Evolutionary conservation across 2,888 invertebrate genomes (phyloP), one percentile per base, ranked within the genome.

Genomic region (Eurois occulta): DNA sequence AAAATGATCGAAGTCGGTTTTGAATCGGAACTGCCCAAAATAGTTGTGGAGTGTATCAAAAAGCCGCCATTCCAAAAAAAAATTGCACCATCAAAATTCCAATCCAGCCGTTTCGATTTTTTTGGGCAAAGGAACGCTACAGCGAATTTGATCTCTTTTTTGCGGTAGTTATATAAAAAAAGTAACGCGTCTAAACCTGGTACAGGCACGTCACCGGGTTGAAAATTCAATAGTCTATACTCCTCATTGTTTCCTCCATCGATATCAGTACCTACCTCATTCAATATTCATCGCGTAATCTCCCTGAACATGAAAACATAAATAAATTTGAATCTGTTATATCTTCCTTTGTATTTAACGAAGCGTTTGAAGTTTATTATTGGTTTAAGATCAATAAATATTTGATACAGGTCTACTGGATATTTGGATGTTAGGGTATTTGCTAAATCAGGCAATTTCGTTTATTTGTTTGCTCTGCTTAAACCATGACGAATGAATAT

Each of bases 231-330:
- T 69, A 32, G 62, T 60, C 69, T 52, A 75, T 71, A 65, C 77
- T 74, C 62, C 46, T 65, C 55, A 87, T 89, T 85, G 81, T 88
- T 85, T 81, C 70, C 73, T 78, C 71, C 78, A 77, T 77, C 81
- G 64, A 83, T 88, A 85, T 86, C 86, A 84, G 78, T 79, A 78
- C 62, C 43, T 78, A 35, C 78, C 83, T 87, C 81, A 88, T 90
- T 87, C 77, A 83, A 80, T 88, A 91, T 90, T 91, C 91, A 91
- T 88, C 87, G 84, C 73, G 80, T 89, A 89, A 91, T 91, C 89
- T 86, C 77, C 81, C 83, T 78, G 75, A 80, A 84, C 85, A 86
- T 87, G 89, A 89, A 90, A 90, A 89, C 83, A 86, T 90, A 88
- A 91, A 90, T 91, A 90, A 89, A 86, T 89, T 85, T 88, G 88